phyloP scores from a whole-genome alignment of 2,888 invertebrate species.

The Pandemis cinnamomeana region DNA sequence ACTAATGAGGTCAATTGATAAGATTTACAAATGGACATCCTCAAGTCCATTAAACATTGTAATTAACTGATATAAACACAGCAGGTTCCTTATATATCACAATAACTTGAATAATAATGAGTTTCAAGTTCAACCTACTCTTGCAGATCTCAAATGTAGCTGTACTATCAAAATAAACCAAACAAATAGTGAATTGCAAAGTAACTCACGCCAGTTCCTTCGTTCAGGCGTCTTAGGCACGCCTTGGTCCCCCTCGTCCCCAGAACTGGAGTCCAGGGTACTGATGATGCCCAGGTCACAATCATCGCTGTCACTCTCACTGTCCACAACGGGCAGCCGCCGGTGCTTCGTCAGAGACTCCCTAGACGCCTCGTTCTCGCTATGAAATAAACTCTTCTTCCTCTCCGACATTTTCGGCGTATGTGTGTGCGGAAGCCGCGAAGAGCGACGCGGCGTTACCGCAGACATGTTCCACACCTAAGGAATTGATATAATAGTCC shows the following conservation, averaged over 20 bases:
- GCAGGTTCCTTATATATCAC: neutral
- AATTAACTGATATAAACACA: neutral
- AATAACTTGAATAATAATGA: neutral
- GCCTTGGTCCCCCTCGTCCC: conserved; percentile 72
- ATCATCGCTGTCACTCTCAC: conserved; percentile 80
- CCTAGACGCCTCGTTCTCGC: conserved; percentile 55
- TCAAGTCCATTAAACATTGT: neutral
- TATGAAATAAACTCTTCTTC: conserved; percentile 86
- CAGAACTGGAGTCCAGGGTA: conserved; percentile 80
- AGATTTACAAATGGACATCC: neutral
- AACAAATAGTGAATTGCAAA: neutral
- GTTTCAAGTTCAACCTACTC: neutral
- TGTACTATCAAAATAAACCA: neutral
- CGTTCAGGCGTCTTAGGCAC: conserved; percentile 71
- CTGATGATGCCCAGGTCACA: conserved; percentile 85
- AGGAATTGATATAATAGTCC: conserved; percentile 44
- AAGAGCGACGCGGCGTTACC: conserved; percentile 73
- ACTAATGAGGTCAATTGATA: conserved; percentile 1
- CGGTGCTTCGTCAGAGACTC: conserved; percentile 76
- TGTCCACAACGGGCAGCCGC: conserved; percentile 73
- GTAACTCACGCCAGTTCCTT: conserved; percentile 70
- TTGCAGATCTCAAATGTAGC: neutral
- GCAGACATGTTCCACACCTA: conserved; percentile 65
- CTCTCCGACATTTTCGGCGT: conserved; percentile 86
- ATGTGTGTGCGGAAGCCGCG: conserved; percentile 68